Conservation (phyloP, 35 echinoderm and acorn worm species). For the Amphiura filiformis region DNA sequence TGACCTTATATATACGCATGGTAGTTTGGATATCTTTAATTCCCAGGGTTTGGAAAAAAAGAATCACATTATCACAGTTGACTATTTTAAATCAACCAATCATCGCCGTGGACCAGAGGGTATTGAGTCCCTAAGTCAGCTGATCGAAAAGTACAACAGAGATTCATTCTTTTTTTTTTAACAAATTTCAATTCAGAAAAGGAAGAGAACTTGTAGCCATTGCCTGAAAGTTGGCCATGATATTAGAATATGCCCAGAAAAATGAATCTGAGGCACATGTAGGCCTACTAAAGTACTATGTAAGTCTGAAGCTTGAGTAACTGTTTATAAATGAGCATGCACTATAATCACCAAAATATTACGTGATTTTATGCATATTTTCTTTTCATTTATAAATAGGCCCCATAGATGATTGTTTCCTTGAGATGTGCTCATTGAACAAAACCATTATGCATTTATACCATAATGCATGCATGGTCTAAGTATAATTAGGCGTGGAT, state of each 20-base stretch:
- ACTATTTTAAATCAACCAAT: slow-evolving; percentile 19
- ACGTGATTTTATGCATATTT: too few relatives aligned
- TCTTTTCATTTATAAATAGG: too few relatives aligned
- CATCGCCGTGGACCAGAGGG: not conserved
- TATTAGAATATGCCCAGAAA: not conserved
- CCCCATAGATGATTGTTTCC: too few relatives aligned
- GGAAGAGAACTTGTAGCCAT: not conserved
- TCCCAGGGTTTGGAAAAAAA: slow-evolving; percentile 26
- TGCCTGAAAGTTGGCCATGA: not conserved
- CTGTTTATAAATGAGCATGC: too few relatives aligned
- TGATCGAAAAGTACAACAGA: not conserved
- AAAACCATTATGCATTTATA: too few relatives aligned
- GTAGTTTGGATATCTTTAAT: slow-evolving; percentile 14
- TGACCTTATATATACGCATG: slow-evolving; percentile 4
- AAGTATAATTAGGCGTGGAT: too few relatives aligned
- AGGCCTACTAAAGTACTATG: too few relatives aligned
- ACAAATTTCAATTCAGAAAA: not conserved
- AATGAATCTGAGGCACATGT: not conserved
- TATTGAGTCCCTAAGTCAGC: not conserved
- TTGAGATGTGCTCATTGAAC: too few relatives aligned
- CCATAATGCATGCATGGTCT: too few relatives aligned
- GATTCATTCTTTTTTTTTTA: not conserved
- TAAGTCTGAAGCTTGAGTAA: too few relatives aligned
- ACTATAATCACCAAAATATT: too few relatives aligned
- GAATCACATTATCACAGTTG: slow-evolving; percentile 11